Evolutionary conservation across 2,797 vertebrate genomes (phyloP).

Genomic region (Balearica regulorum): DNA sequence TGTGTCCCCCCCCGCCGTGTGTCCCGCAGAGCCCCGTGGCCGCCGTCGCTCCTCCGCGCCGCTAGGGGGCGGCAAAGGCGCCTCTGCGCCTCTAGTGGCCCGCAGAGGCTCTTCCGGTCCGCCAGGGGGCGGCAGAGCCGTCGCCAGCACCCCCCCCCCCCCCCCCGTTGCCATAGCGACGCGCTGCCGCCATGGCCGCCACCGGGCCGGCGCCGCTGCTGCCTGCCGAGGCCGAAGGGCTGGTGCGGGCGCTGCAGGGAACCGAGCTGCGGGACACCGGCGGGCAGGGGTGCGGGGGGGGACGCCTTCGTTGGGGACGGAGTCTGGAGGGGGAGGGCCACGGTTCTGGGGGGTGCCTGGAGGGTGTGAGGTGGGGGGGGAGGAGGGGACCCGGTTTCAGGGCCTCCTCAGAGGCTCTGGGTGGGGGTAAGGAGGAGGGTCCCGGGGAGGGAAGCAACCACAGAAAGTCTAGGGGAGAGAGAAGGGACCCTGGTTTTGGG

Average conservation of each 20-base stretch:
- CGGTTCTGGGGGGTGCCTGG: neutral
- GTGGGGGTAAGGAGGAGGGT: neutral
- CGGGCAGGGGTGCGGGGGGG: neutral
- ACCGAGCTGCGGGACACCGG: conserved; percentile 75
- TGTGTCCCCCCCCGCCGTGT: no score
- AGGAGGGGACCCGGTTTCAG: no score
- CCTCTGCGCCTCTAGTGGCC: no score
- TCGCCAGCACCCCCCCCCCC: no score
- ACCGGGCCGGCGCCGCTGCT: neutral
- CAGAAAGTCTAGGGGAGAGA: neutral
- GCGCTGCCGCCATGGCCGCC: conserved; percentile 45
- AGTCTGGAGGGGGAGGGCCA: no score
- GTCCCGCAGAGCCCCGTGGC: no score
- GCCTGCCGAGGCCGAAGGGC: conserved; percentile 79
- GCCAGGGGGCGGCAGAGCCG: neutral
- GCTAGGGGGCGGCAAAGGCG: neutral
- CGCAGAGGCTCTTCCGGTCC: neutral
- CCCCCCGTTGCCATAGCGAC: conserved; percentile 54
- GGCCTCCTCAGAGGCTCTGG: neutral
- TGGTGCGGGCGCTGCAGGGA: conserved; percentile 76
- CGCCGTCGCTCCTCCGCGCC: neutral
- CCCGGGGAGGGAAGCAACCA: neutral
- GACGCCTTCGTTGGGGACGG: neutral
- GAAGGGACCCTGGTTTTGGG: fast-evolving
- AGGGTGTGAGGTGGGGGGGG: neutral